phyloP scores from a whole-genome alignment of 2,888 invertebrate genomes.

The Chironomus tentans region DNA sequence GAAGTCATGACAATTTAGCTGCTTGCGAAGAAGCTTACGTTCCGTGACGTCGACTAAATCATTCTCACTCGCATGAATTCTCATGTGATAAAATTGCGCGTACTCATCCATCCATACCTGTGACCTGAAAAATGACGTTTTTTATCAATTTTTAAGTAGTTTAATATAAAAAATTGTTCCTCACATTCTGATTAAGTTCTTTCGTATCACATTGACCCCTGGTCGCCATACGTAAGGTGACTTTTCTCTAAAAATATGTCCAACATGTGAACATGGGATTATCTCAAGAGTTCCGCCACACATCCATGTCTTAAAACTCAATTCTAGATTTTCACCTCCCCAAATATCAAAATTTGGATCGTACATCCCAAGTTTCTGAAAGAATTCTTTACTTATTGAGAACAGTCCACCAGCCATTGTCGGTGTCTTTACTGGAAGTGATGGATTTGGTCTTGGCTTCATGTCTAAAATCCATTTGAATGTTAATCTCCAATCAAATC shows the following conservation, averaged over 20 bases:
- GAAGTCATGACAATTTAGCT: conserved; percentile 82
- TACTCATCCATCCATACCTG: conserved; percentile 86
- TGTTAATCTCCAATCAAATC: conserved; percentile 17
- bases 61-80: conserved; percentile 86
- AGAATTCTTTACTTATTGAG: conserved; percentile 32
- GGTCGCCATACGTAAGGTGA: conserved; percentile 68
- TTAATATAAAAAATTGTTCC: conserved; percentile 46
- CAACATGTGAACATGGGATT: conserved; percentile 32
- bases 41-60: conserved; percentile 85
- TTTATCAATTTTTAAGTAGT: not conserved
- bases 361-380: conserved; percentile 31
- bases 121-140: conserved; percentile 28
- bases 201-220: conserved; percentile 67
- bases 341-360: conserved; percentile 32
- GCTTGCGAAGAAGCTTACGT: conserved; percentile 58
- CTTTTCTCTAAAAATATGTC: conserved; percentile 39
- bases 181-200: conserved; percentile 85
- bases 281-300: conserved; percentile 31
- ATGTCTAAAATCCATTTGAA: conserved; percentile 69
- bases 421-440: conserved; percentile 12
- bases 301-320: conserved; percentile 1
- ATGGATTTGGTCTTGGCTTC: conserved; percentile 50
- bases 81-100: conserved; percentile 89
- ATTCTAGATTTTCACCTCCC: conserved; percentile 29
- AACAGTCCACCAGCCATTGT: conserved; percentile 31